Percentiles rank a stretch among this genome's conserved stretches.
phyloP scores from a whole-genome alignment of 2,888 invertebrate species.

The Alcis repandata region DNA sequence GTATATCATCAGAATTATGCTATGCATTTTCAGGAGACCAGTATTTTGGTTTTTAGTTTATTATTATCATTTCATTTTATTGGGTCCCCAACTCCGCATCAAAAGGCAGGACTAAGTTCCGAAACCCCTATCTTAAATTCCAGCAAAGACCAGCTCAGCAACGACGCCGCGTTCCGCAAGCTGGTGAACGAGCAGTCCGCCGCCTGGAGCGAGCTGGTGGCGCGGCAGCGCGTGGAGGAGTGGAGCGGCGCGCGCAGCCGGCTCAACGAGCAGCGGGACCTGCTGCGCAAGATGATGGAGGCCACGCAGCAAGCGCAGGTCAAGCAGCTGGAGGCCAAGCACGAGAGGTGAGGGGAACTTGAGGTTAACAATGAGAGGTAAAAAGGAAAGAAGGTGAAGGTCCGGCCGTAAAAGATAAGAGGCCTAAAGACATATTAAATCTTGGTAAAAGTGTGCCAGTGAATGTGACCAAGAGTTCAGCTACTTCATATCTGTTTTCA shows the following conservation, averaged over 20 bases:
- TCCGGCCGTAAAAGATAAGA: too few relatives aligned
- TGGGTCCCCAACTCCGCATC: neutral
- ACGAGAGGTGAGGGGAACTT: constrained; percentile 90
- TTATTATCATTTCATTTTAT: too few relatives aligned
- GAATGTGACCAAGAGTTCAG: too few relatives aligned
- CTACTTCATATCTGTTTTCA: too few relatives aligned
- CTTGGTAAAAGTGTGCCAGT: too few relatives aligned
- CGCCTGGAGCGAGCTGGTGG: constrained; percentile 97
- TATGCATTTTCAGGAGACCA: too few relatives aligned
- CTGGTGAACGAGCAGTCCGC: constrained; percentile 96
- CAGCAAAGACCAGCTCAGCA: constrained; percentile 93
- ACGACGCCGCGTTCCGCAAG: constrained; percentile 92
- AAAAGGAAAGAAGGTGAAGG: too few relatives aligned
- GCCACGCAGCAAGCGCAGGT: constrained; percentile 93
- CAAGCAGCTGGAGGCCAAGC: constrained; percentile 95
- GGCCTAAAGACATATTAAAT: too few relatives aligned
- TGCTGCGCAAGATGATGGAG: constrained; percentile 92
- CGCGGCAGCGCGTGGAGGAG: constrained; percentile 93
- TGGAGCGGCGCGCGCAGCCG: constrained; percentile 93
- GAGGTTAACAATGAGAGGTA: too few relatives aligned
- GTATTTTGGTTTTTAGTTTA: too few relatives aligned
- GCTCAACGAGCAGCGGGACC: constrained; percentile 93
- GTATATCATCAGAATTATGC: too few relatives aligned
- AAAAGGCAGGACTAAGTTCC: neutral
- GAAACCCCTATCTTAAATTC: constrained; percentile 39